These are phyloP conservation scores for Procavia capensis DNA, from an alignment of 2,113 vertebrate genomes.

Conservation along the genomic window DNA sequence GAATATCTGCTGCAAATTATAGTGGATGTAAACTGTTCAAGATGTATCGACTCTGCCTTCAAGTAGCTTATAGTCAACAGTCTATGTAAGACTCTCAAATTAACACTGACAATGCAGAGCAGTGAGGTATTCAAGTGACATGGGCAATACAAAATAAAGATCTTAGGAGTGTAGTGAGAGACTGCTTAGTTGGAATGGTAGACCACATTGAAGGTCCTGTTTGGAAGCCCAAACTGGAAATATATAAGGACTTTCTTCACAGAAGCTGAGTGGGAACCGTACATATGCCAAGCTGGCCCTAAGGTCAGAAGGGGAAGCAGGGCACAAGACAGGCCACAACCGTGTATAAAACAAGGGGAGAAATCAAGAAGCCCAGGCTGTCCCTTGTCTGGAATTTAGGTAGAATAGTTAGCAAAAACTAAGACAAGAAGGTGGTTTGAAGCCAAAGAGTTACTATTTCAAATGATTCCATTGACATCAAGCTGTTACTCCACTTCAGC, in stretches of 20 bases:
- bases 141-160: neutral
- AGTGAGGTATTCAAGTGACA: neutral
- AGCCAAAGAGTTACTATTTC: neutral
- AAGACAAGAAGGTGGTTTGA: neutral
- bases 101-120: neutral
- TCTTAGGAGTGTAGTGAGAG: neutral
- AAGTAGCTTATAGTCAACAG: neutral
- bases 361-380: neutral
- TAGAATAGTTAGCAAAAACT: neutral
- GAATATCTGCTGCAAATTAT: neutral
- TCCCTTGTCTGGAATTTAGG: neutral
- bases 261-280: neutral
- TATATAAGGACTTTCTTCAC: neutral
- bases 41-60: neutral
- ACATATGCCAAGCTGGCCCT: neutral
- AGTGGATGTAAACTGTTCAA: neutral
- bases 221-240: conserved; percentile 24
- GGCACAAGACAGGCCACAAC: neutral
- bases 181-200: neutral
- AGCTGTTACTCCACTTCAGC: neutral
- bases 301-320: neutral
- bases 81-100: neutral
- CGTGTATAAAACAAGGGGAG: neutral
- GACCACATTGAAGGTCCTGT: neutral
- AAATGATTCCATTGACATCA: conserved; percentile 15